Evolutionary conservation across 2,888 invertebrate genomes (phyloP), one percentile per base, ranked within the genome.

Genomic region (Plutella xylostella): DNA sequence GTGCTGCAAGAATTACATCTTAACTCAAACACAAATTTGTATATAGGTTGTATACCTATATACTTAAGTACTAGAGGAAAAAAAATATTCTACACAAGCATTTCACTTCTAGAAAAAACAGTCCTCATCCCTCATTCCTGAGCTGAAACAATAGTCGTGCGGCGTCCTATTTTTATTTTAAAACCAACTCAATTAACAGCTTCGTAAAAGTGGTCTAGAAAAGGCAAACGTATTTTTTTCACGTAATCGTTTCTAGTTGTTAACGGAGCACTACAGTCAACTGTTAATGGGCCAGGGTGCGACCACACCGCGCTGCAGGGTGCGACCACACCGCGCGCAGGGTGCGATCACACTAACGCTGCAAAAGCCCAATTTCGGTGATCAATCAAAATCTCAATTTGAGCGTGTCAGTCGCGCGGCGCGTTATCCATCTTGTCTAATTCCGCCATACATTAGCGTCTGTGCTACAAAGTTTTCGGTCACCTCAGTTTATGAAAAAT

Each of bases 301-400:
- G 41, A 14, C 41, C 41, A 28, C 41, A 28, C 9, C 14, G 33
- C 33, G 14, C 30, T 12, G 5, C 3, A 4, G 15, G n/a, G n/a
- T n/a, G n/a, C n/a, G n/a, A n/a, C 12, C 2, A 30, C 14, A 1
- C n/a, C 30, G 30, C 30, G 14, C 3, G 3, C 28, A 17, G 18
- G 17, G 37, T 37, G 12, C 34, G 1, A 21, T 17, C 34, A 17
- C 19, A 30, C 19, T 5, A 14, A 34, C 3, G 25, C 17, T 15
- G 39, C 18, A 14, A 7, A 15, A 22, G 28, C 54, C 54, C n/a
- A n/a, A 52, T 56, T 52, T 51, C 30, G 65, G 68, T 67, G 60
- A 76, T 76, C 72, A 72, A 75, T 76, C 76, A 75, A 72, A 72
- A 67, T 67, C 72, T 72, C 72, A 68, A n/a, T 75, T 70, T 60